Evolutionary conservation across 2,888 invertebrate species (phyloP), one percentile per base, ranked within the genome.

Genomic region (Mesorhabditis belari): DNA sequence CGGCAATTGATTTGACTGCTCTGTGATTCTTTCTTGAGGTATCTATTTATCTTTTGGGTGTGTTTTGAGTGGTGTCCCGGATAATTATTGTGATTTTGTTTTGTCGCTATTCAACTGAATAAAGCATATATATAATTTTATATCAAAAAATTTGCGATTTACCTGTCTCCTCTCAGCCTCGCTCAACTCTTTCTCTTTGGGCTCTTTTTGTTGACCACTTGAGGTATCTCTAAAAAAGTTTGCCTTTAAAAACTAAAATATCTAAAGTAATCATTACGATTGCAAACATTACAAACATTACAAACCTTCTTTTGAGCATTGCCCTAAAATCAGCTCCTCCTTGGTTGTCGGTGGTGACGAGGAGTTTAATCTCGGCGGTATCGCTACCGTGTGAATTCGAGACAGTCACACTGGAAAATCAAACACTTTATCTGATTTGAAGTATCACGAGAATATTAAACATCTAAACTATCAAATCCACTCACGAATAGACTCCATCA

Each of bases 381-480:
- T 98, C 98, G 82, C 92, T 91, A 63, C 96, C 96, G 80, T 93
- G 91, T 71, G 89, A 88, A 83, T 96, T 95, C 81, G 90, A 90
- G 70, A 96, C 88, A 71, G 91, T 88, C 79, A 94, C 86, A 82
- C 89, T 91, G 85, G 94, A 98, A 35, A 35, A 6, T 35, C 35
- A 19, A 23, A 24, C 19, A 29, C 35, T 56, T 29, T 56, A 21
- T 35, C 28, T 35, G 25, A 25, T 27, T 55, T n/a, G n/a, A n/a
- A n/a, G n/a, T n/a, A n/a, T n/a, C n/a, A n/a, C n/a, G n/a, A n/a
- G n/a, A n/a, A n/a, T n/a, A n/a, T n/a, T n/a, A n/a, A n/a, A n/a
- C n/a, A n/a, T n/a, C n/a, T n/a, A n/a, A n/a, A n/a, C n/a, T n/a
- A n/a, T n/a, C 55, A 28, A 57, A 56, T n/a, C 25, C n/a, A 19